phyloP scores from a whole-genome alignment of 2,797 vertebrate genomes.

The Buceros bicornis region DNA sequence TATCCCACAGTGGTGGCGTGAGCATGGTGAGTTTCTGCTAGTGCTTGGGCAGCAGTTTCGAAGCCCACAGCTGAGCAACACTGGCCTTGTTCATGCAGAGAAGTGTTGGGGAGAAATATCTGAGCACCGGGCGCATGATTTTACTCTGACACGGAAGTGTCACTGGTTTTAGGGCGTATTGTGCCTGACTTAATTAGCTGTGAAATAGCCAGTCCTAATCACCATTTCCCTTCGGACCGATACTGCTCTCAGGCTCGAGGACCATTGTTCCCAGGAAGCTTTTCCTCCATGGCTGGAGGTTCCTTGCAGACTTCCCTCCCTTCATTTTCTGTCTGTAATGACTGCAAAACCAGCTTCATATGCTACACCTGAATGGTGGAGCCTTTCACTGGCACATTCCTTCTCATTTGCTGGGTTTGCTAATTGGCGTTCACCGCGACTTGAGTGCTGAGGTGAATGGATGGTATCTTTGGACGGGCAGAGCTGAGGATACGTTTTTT shows the following conservation, averaged over 20 bases:
- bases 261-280: not conserved
- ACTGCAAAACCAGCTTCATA: not conserved
- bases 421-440: not conserved
- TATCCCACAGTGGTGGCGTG: not conserved
- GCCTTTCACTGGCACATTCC: accelerated
- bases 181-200: not conserved
- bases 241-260: not conserved
- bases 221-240: not conserved
- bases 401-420: not conserved
- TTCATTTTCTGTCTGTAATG: not conserved
- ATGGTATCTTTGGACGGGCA: not conserved
- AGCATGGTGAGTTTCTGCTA: not conserved
- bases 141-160: not conserved
- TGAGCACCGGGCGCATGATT: accelerated
- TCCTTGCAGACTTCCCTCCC: not conserved
- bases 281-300: not conserved
- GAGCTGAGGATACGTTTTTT: not conserved
- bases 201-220: not conserved
- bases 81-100: not conserved
- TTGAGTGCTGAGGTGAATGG: not conserved
- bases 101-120: not conserved
- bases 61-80: not conserved
- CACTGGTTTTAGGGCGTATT: not conserved
- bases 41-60: not conserved
- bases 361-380: not conserved